These are phyloP conservation scores for Enteromius radiatus DNA, from an alignment of 2,797 vertebrate genomes.

Conservation along the genomic window DNA sequence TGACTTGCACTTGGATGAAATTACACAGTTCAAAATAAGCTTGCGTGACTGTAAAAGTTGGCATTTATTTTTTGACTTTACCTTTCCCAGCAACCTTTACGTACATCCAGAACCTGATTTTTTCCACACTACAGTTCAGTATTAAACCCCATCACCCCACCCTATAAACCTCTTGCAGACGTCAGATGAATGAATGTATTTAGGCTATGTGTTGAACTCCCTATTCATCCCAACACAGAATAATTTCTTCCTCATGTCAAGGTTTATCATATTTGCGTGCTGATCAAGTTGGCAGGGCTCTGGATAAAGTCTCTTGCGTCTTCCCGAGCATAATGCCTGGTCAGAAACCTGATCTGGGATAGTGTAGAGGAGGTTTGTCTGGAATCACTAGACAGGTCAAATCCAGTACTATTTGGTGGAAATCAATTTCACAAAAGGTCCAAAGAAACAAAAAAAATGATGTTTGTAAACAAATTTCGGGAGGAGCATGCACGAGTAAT, in stretches of 20 bases:
- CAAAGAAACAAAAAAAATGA: conserved; percentile 63
- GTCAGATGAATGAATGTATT: conserved; percentile 11
- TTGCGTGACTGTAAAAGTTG: conserved; percentile 14
- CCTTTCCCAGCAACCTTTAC: conserved; percentile 17
- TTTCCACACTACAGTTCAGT: background rate
- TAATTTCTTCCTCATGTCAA: conserved; percentile 17
- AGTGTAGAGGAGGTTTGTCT: conserved; percentile 32
- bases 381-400: conserved; percentile 57
- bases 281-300: conserved; percentile 16
- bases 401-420: conserved; percentile 60
- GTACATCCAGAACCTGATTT: background rate
- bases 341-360: conserved; percentile 52
- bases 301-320: conserved; percentile 33
- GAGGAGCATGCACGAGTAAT: too few relatives aligned
- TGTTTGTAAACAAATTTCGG: too few relatives aligned
- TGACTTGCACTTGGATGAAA: conserved; percentile 38
- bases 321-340: conserved; percentile 35
- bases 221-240: conserved; percentile 10
- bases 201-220: conserved; percentile 14
- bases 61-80: background rate
- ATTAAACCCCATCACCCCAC: conserved; percentile 15
- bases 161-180: conserved; percentile 19
- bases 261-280: conserved; percentile 34
- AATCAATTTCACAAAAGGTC: conserved; percentile 55
- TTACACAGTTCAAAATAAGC: conserved; percentile 27